phyloP scores from a whole-genome alignment of 2,113 vertebrate genomes.

The Tretioscincus oriximinensis region DNA sequence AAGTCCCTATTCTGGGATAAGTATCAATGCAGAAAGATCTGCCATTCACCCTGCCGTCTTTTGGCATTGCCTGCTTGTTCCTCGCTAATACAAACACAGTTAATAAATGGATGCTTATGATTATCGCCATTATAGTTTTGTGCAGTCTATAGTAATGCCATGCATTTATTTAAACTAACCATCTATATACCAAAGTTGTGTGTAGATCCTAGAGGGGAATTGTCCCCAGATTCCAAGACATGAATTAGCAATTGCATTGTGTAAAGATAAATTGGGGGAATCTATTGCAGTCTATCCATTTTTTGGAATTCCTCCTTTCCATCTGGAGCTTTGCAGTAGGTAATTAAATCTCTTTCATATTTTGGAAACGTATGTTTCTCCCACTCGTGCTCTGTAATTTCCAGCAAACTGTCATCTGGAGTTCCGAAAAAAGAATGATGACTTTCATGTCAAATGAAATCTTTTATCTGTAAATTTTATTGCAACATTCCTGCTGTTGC shows the following conservation, averaged over 20 bases:
- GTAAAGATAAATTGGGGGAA: neutral
- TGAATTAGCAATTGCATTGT: neutral
- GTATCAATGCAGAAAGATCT: no score
- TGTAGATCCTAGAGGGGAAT: no score
- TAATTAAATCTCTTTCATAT: neutral
- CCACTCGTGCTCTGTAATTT: neutral
- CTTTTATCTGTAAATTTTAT: conserved; percentile 19
- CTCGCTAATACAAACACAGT: no score
- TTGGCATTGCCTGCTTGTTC: no score
- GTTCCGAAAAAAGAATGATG: conserved; percentile 10
- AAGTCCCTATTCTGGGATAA: no score
- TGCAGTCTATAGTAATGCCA: no score
- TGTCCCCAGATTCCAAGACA: neutral
- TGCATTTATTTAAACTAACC: no score
- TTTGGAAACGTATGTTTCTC: neutral
- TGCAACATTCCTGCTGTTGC: conserved; percentile 11
- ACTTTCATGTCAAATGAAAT: neutral
- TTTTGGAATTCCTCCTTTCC: neutral
- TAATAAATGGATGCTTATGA: no score
- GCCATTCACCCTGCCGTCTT: no score
- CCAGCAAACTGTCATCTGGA: neutral
- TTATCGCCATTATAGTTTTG: no score
- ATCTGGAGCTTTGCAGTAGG: neutral
- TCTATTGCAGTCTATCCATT: neutral
- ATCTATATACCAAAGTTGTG: no score